Evolutionary conservation across 92 coral and sea anemone species (phyloP).

Genomic region (Siderastrea radians): DNA sequence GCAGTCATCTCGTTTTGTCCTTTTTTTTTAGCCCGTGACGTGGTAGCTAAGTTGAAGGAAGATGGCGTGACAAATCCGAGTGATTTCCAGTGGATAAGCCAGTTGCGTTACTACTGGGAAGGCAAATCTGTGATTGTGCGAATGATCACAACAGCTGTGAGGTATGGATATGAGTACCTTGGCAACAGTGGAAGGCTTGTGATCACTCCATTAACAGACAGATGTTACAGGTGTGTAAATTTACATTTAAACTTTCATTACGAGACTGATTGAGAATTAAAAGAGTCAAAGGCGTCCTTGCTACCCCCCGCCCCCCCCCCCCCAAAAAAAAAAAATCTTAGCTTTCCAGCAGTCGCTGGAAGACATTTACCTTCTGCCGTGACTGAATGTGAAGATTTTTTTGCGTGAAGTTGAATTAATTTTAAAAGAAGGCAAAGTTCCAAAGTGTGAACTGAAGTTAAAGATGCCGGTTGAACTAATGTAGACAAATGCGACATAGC

Average conservation of each 20-base stretch:
- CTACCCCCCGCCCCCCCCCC: too few relatives aligned
- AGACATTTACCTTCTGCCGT: too few relatives aligned
- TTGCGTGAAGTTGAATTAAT: too few relatives aligned
- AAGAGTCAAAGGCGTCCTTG: neutral
- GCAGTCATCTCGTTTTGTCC: neutral
- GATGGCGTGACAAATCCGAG: slow-evolving; percentile 83
- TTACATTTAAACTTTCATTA: neutral
- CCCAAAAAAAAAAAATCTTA: too few relatives aligned
- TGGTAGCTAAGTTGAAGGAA: slow-evolving; percentile 86
- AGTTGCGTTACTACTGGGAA: slow-evolving; percentile 98
- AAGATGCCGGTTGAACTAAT: too few relatives aligned
- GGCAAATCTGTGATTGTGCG: slow-evolving; percentile 83
- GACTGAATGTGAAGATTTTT: too few relatives aligned
- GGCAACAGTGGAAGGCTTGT: slow-evolving; percentile 98
- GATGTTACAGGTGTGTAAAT: slow-evolving; percentile 91
- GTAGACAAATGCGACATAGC: too few relatives aligned
- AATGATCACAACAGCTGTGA: slow-evolving; percentile 97
- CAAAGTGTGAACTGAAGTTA: too few relatives aligned
- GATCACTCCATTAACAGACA: slow-evolving; percentile 96
- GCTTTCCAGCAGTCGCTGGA: too few relatives aligned
- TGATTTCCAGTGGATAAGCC: slow-evolving; percentile 98
- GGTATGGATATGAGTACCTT: slow-evolving; percentile 94
- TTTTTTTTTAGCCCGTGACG: slow-evolving; percentile 86
- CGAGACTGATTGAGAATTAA: too few relatives aligned
- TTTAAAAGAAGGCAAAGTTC: too few relatives aligned